Base-by-base conservation (phyloP, 2,888 invertebrate species). In the Laspeyria flexula region DNA sequence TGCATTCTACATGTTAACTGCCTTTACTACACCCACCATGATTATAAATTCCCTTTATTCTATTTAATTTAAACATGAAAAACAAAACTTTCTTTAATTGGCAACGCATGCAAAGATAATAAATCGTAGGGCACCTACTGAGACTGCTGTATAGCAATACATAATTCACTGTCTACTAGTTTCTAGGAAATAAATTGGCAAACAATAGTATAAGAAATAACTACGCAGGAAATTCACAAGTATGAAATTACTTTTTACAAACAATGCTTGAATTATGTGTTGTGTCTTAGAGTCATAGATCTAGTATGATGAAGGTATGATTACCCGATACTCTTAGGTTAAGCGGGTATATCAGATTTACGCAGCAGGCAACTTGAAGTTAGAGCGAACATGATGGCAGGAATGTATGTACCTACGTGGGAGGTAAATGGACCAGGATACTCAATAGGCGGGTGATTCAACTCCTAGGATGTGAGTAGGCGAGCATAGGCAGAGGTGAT, bases 1-100 rank as follows among this genome's bases (percentile, higher is more conserved):
- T 79, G 82, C 84, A 84, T 85, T 76, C 68, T 68, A 69, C 72
- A 74, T 71, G 57, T 71, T 70, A 57, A 73, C 72, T 76, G 73
- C 73, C 72, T 73, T 74, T 65, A 71, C 74, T 61, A 77, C 81
- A 71, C 84, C 83, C 77, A 84, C 84, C 51, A 33, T 41, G 52
- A 65, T 65, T 69, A 56, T 66, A 45, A 62, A 66, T 73, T 61
- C 66, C 53, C 59, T 61, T 64, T 41, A 48, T 45, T 15, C 21
- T 21, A 43, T 55, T 46, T 55, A 55, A 58, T 58, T 63, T 55
- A 44, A 44, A 65, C 50, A 40, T 43, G 45, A 49, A 58, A 71
- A 62, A 65, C 55, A 67, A 67, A 68, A 61, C 58, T 23, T 35
- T 31, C 47, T 52, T 71, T 73, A 77, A 75, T 73, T 74, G 60